Evolutionary conservation across 2,113 vertebrate genomes (phyloP).

Genomic region (Pseudopodoces humilis): DNA sequence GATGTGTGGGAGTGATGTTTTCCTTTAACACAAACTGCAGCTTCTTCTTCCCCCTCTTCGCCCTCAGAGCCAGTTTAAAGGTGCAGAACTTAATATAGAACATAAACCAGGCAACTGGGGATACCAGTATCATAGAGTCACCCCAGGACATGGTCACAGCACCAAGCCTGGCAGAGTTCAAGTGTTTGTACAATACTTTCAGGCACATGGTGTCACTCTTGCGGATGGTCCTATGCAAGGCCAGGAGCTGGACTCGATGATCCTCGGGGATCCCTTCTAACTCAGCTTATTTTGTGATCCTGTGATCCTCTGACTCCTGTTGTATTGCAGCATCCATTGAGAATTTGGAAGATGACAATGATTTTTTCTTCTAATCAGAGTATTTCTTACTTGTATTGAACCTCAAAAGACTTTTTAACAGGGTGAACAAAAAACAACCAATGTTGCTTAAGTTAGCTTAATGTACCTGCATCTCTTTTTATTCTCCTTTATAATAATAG

Average conservation of each 20-base stretch:
- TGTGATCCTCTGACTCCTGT: neutral
- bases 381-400: slow-evolving; percentile 30
- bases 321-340: neutral
- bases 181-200: neutral
- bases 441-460: neutral
- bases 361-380: neutral
- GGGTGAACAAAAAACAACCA: neutral
- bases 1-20: too few relatives aligned
- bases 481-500: neutral
- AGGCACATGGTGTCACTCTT: neutral
- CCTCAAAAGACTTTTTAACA: neutral
- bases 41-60: too few relatives aligned
- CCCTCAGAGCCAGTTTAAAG: too few relatives aligned
- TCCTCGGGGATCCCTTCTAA: too few relatives aligned
- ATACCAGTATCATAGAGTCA: too few relatives aligned
- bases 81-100: too few relatives aligned
- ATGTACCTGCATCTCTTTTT: neutral
- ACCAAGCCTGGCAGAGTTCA: neutral
- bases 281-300: neutral
- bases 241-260: neutral
- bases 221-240: neutral
- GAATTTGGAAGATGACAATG: slow-evolving; percentile 3
- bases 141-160: neutral
- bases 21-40: too few relatives aligned
- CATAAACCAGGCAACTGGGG: too few relatives aligned